phyloP scores from a whole-genome alignment of 1,140 invertebrate species.

The Lordiphosa collinella region DNA sequence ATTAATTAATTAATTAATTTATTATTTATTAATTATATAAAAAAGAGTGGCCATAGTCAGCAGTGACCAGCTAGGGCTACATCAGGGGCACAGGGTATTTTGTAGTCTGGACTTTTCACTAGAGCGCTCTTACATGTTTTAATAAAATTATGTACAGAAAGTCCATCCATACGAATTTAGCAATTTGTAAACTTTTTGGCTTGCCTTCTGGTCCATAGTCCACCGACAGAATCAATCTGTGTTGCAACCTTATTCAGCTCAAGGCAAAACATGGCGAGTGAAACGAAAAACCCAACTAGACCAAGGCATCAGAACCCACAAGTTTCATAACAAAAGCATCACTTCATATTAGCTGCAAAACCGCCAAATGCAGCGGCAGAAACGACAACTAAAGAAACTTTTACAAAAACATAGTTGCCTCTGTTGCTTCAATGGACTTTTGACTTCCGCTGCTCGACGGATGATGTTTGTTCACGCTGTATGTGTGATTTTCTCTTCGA shows the following conservation, averaged over 20 bases:
- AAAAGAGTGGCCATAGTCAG: too few relatives aligned
- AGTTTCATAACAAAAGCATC: slow-evolving; percentile 49
- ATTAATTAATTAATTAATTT: too few relatives aligned
- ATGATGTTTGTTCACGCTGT: slow-evolving; percentile 39
- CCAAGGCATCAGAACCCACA: slow-evolving; percentile 18
- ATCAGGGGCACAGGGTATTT: too few relatives aligned
- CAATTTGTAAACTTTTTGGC: background rate
- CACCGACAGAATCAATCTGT: slow-evolving; percentile 5
- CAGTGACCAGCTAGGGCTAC: too few relatives aligned
- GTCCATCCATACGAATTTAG: background rate
- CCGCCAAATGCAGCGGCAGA: slow-evolving; percentile 29
- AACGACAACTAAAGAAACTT: slow-evolving; percentile 18
- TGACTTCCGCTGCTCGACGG: slow-evolving; percentile 51
- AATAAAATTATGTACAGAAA: too few relatives aligned
- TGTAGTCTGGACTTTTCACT: too few relatives aligned
- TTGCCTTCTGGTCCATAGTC: background rate
- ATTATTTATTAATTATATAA: too few relatives aligned
- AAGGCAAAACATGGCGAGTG: background rate
- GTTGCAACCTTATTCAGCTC: background rate
- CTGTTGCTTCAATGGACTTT: slow-evolving; percentile 50
- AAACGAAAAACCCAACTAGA: background rate
- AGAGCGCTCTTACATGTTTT: too few relatives aligned
- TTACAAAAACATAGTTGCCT: slow-evolving; percentile 15
- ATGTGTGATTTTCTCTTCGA: slow-evolving; percentile 43
- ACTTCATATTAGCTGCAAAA: slow-evolving; percentile 47